phyloP scores from a whole-genome alignment of 2,888 invertebrate species.

The Eupsilia transversa region DNA sequence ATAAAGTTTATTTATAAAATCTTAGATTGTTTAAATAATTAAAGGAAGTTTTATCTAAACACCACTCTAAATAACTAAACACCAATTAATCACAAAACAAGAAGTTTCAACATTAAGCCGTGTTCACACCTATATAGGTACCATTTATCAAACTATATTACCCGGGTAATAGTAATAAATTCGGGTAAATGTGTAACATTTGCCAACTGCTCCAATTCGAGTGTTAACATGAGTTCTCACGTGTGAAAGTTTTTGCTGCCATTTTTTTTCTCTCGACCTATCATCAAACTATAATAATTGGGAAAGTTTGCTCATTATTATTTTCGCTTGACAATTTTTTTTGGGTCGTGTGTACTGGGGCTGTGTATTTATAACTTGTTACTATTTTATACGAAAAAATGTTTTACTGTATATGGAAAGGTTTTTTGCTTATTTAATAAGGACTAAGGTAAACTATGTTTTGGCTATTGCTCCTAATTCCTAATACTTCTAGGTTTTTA shows the following conservation, averaged over 20 bases:
- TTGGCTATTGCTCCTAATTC: neutral
- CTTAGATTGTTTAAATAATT: neutral
- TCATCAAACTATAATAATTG: slow-evolving; percentile 88
- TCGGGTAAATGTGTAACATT: slow-evolving; percentile 61
- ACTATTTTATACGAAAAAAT: slow-evolving; percentile 4
- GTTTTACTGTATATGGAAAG: neutral
- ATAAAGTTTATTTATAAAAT: neutral
- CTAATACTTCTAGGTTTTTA: neutral
- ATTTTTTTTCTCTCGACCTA: slow-evolving; percentile 77
- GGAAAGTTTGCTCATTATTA: slow-evolving; percentile 89
- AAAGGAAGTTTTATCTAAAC: neutral
- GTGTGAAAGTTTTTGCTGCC: slow-evolving; percentile 74
- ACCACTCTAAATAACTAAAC: slow-evolving; percentile 14
- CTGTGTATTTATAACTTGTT: slow-evolving; percentile 21
- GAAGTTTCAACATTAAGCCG: slow-evolving; percentile 53
- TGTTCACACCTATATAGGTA: slow-evolving; percentile 53
- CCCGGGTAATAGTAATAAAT: slow-evolving; percentile 63
- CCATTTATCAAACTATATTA: slow-evolving; percentile 62
- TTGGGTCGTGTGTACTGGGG: slow-evolving; percentile 46
- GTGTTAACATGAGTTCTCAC: slow-evolving; percentile 66
- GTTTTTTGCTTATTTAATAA: neutral
- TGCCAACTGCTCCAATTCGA: slow-evolving; percentile 59
- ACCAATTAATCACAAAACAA: slow-evolving; percentile 52
- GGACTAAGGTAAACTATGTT: neutral
- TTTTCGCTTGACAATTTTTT: slow-evolving; percentile 81